Base-by-base conservation (phyloP, 2,797 vertebrate genomes). In the Neosilurus mollespiculum region DNA sequence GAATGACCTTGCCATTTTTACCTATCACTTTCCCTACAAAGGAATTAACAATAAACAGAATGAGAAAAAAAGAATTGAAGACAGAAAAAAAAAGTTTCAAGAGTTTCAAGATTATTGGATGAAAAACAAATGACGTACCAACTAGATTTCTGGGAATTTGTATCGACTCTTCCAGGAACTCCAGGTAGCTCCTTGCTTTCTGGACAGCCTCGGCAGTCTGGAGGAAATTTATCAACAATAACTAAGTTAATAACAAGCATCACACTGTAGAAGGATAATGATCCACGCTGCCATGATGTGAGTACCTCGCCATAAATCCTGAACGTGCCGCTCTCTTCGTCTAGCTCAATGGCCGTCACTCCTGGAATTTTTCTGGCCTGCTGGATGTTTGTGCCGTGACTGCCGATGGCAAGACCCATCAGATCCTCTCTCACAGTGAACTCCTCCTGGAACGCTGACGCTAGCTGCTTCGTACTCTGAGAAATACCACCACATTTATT, bases 1-100 rank as follows among this genome's bases (percentile, higher is more conserved):
- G 98, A 93, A 99, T 99, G 84, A 99, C 98, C 91, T 99, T 99
- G 61, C 98, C 98, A 84, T 97, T 99, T 94, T 99, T 99, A 78
- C 98, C 98, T 88, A 99, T 99, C 87, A 99, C 98, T 95, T 99
- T 99, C 88, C 98, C 98, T 99, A 88, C 0, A 71, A 88, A 2
- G 3, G 37, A 51, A 65, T 9, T 8, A 51, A 53, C 54, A 51
- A 65, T 9, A 12, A 51, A 53, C 54, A 26, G 10, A 49, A n/a
- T 64, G 11, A 65, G 76, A 1, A 6, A n/a, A 37, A 58, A 58
- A 22, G 43, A 43, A 43, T 0, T 53, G 5, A 87, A 34, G 71
- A 43, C 9, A 34, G 16, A 15, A 37, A 7, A 18, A 54, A 61
- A 1, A 75, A 43, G 56, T 22, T n/a, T 10, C 43, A 59, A 49